Evolutionary conservation across 2,888 invertebrate genomes (phyloP).

Genomic region (Anticlea derivata): DNA sequence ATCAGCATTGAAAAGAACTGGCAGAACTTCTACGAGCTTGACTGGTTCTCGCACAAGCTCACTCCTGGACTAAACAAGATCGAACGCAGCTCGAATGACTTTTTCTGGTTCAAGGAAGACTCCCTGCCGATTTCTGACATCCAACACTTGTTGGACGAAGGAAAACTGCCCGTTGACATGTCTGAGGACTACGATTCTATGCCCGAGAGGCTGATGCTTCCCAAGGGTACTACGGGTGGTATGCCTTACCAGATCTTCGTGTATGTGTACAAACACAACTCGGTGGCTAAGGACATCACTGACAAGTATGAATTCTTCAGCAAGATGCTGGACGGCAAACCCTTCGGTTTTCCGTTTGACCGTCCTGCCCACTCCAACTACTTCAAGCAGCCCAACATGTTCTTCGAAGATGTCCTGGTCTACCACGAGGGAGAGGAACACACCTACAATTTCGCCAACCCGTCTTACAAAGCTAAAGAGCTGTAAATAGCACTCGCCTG

Average conservation of each 20-base stretch:
- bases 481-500: constrained; percentile 3
- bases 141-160: constrained; percentile 82
- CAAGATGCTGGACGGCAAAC: constrained; percentile 69
- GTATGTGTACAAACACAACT: constrained; percentile 82
- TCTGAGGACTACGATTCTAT: constrained; percentile 83
- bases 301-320: constrained; percentile 14
- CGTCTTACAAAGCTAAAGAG: constrained; percentile 16
- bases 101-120: constrained; percentile 85
- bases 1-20: constrained; percentile 82
- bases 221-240: constrained; percentile 88
- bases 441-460: constrained; percentile 46
- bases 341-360: constrained; percentile 84
- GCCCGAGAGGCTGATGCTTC: constrained; percentile 88
- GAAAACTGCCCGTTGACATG: constrained; percentile 78
- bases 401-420: constrained; percentile 82
- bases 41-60: constrained; percentile 84
- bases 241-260: constrained; percentile 86
- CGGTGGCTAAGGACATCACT: constrained; percentile 58
- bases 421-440: constrained; percentile 74
- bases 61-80: constrained; percentile 86
- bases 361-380: constrained; percentile 65
- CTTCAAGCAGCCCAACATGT: constrained; percentile 84
- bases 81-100: constrained; percentile 86
- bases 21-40: constrained; percentile 85
- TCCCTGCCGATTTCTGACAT: constrained; percentile 84